Percentiles rank a stretch among this genome's conserved stretches.
These are phyloP conservation scores for Phyllotreta striolata DNA, from an alignment of 2,888 invertebrate genomes.

Conservation along the genomic window DNA sequence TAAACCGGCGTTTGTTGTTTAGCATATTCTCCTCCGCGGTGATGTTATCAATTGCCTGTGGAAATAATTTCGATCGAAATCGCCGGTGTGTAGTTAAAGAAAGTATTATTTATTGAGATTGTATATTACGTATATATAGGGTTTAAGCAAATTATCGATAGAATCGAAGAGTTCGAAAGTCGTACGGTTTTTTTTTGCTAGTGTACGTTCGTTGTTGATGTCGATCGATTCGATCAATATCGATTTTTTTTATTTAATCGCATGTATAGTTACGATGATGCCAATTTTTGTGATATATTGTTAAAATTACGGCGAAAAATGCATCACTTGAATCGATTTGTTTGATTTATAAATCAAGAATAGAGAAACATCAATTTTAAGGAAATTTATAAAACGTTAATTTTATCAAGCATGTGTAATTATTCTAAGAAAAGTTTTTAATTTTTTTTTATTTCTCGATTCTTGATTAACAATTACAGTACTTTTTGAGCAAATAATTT, in stretches of 20 bases:
- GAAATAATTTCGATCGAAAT: constrained; percentile 3
- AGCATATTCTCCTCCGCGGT: neutral
- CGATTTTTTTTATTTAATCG: constrained; percentile 35
- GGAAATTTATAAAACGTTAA: too few relatives aligned
- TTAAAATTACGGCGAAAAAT: constrained; percentile 18
- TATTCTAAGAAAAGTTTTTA: too few relatives aligned
- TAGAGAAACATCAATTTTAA: constrained; percentile 3
- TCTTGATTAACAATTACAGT: too few relatives aligned
- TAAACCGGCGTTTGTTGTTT: neutral
- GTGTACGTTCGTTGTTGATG: constrained; percentile 37
- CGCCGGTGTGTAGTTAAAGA: constrained; percentile 13
- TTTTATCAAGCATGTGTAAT: too few relatives aligned
- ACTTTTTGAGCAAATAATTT: too few relatives aligned
- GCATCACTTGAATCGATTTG: constrained; percentile 21
- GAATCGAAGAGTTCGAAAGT: constrained; percentile 1
- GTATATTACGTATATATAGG: constrained; percentile 25
- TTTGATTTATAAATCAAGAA: constrained; percentile 1
- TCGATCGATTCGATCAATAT: constrained; percentile 34
- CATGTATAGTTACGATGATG: constrained; percentile 49
- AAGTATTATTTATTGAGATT: constrained; percentile 34
- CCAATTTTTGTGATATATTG: constrained; percentile 58
- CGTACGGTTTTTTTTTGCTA: constrained; percentile 31
- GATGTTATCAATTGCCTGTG: neutral
- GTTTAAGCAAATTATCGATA: constrained; percentile 9
- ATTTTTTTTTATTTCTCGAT: too few relatives aligned